phyloP scores from a whole-genome alignment of 1,140 invertebrate species.

The Nasonia giraulti region DNA sequence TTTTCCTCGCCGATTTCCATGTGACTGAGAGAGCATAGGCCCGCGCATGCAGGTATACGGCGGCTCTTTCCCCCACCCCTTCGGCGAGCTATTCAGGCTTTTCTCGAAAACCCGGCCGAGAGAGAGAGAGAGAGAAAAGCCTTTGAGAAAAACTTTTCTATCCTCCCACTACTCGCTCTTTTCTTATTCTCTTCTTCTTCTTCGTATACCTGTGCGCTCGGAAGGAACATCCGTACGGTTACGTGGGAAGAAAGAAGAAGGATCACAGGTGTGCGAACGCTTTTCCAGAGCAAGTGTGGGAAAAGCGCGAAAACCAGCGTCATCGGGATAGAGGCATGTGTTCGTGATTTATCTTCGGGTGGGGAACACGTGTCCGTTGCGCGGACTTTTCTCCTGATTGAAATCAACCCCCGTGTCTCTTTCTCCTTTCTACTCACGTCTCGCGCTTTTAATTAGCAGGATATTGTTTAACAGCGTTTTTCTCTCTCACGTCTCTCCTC shows the following conservation, averaged over 20 bases:
- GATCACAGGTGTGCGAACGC: neutral
- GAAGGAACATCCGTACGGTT: neutral
- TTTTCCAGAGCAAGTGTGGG: constrained; percentile 33
- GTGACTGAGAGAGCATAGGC: too few species aligned
- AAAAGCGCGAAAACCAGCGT: constrained; percentile 5
- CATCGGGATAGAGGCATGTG: neutral
- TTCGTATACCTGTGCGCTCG: neutral
- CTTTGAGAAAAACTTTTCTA: neutral
- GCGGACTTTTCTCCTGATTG: neutral
- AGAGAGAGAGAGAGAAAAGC: neutral
- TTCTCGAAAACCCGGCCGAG: neutral
- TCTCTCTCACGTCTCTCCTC: too few species aligned
- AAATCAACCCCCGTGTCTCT: neutral
- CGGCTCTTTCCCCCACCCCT: too few species aligned
- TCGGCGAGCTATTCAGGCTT: neutral
- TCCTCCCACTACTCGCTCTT: neutral
- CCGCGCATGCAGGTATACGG: neutral
- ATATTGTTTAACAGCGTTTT: too few species aligned
- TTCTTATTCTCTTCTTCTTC: neutral
- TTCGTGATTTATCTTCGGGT: neutral
- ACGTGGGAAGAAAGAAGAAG: constrained; percentile 11
- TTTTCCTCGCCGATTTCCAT: constrained; percentile 3
- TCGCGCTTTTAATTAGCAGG: too few species aligned
- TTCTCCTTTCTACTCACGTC: neutral
- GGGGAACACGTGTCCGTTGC: neutral